phyloP scores from a whole-genome alignment of 2,797 vertebrate genomes.

The Pangasius mekongensis region DNA sequence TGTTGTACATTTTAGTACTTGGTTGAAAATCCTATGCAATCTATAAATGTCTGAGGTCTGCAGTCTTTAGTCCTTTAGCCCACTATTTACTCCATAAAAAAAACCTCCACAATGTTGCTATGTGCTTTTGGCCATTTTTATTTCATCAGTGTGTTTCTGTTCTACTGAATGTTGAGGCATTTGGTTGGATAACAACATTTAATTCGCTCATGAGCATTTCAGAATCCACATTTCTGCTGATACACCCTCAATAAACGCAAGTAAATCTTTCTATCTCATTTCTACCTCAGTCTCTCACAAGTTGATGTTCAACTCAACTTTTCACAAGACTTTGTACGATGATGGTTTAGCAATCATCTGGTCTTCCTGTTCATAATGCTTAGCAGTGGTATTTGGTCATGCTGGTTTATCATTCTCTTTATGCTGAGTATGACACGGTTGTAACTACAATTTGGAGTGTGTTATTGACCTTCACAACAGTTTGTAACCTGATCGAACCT shows the following conservation, averaged over 20 bases:
- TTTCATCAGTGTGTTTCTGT: not conserved
- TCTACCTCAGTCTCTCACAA: not conserved
- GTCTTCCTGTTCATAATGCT: not conserved
- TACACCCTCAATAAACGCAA: not conserved
- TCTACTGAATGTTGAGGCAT: not conserved
- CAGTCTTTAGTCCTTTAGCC: not conserved
- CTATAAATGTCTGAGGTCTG: not conserved
- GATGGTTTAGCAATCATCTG: not conserved
- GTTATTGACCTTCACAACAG: not conserved
- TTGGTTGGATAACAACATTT: not conserved
- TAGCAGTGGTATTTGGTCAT: not conserved
- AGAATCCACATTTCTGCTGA: not conserved
- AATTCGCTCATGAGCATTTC: not conserved
- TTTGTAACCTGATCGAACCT: not conserved
- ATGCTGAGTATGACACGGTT: not conserved
- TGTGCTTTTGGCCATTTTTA: not conserved
- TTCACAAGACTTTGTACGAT: not conserved
- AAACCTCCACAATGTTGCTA: not conserved
- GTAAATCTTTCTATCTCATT: not conserved
- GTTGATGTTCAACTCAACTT: not conserved
- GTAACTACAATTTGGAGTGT: not conserved
- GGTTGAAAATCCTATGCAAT: not conserved
- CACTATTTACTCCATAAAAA: not conserved
- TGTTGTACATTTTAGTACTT: not conserved
- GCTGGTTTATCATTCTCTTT: not conserved